phyloP scores from a whole-genome alignment of 37 sponge, comb jelly and placozoan species.

The Corticium candelabrum region DNA sequence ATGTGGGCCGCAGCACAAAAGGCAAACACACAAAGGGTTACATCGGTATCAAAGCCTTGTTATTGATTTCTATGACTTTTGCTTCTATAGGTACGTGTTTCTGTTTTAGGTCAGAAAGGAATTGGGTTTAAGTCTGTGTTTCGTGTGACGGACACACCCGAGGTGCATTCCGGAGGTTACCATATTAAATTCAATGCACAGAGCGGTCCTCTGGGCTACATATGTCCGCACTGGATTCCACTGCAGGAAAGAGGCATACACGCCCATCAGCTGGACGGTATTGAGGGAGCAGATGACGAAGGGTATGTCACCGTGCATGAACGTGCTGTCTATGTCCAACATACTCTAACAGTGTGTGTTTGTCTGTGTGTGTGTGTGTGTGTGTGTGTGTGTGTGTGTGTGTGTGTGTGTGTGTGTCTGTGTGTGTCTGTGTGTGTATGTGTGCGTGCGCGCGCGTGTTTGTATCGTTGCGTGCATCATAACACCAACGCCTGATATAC shows the following conservation, averaged over 20 bases:
- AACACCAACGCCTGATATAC: too few species aligned
- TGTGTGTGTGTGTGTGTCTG: too few species aligned
- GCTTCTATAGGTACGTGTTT: too few species aligned
- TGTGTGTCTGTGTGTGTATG: too few species aligned
- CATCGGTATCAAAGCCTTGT: constrained; percentile 16
- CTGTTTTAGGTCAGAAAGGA: constrained; percentile 38
- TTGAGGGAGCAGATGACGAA: too few species aligned
- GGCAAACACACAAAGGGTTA: constrained; percentile 37
- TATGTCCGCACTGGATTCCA: constrained; percentile 48
- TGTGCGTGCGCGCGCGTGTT: too few species aligned
- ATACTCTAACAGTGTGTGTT: too few species aligned
- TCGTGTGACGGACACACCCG: constrained; percentile 43
- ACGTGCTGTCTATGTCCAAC: too few species aligned
- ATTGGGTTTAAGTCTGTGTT: constrained; percentile 67
- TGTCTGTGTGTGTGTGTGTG: too few species aligned
- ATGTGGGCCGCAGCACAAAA: constrained; percentile 53
- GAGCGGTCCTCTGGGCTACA: constrained; percentile 50
- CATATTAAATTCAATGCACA: constrained; percentile 42
- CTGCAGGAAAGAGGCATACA: background rate
- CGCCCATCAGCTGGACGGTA: background rate
- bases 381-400: too few species aligned
- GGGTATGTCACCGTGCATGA: too few species aligned
- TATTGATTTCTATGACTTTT: background rate
- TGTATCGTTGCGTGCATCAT: too few species aligned
- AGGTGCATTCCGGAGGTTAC: constrained; percentile 43